These are phyloP conservation scores for Epirrita christyi DNA, from an alignment of 2,888 invertebrate species.

Conservation along the genomic window DNA sequence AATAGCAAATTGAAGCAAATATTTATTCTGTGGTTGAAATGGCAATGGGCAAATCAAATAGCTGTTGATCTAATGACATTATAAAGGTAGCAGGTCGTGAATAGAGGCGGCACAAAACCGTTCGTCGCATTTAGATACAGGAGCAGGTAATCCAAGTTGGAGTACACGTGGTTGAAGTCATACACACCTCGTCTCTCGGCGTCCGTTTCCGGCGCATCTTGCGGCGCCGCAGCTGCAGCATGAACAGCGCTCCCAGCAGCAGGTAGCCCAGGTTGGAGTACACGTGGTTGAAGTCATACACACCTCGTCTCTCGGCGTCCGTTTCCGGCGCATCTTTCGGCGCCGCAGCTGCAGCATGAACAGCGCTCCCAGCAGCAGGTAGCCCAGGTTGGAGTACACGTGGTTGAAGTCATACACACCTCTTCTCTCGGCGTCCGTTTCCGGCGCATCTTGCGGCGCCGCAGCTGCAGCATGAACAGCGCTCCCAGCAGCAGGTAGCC, in stretches of 20 bases:
- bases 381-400: constrained; percentile 93
- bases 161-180: constrained; percentile 95
- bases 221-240: constrained; percentile 86
- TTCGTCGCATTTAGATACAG: no score
- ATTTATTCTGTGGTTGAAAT: no score
- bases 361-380: constrained; percentile 91
- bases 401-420: constrained; percentile 91
- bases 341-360: constrained; percentile 88
- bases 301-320: constrained; percentile 60
- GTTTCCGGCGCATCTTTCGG: constrained; percentile 52
- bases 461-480: constrained; percentile 90
- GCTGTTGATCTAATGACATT: no score
- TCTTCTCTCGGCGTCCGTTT: constrained; percentile 54
- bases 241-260: constrained; percentile 91
- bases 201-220: constrained; percentile 47
- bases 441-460: constrained; percentile 58
- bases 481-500: constrained; percentile 93
- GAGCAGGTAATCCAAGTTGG: constrained; percentile 93
- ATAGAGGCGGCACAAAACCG: no score
- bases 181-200: constrained; percentile 65
- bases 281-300: constrained; percentile 95
- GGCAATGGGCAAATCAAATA: no score
- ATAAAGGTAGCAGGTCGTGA: no score
- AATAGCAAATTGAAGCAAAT: no score
- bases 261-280: constrained; percentile 94